Evolutionary conservation across 2,113 vertebrate genomes (phyloP).

Genomic region (Neotragus pygmaeus): DNA sequence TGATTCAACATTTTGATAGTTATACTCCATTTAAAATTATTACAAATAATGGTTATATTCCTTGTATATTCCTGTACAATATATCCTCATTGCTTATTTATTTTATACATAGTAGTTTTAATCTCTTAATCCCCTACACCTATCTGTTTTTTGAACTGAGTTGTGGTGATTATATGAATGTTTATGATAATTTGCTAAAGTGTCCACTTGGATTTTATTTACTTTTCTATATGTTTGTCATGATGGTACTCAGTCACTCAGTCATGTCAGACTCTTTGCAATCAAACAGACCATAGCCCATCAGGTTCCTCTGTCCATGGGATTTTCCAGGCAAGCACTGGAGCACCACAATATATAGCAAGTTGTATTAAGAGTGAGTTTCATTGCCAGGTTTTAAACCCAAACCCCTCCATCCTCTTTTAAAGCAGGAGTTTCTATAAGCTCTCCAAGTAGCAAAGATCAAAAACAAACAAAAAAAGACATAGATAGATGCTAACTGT

Average conservation of each 20-base stretch:
- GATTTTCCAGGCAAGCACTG: not conserved
- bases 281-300: accelerated
- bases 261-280: not conserved
- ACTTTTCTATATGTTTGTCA: not conserved
- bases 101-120: not conserved
- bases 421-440: slow-evolving; percentile 24
- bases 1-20: not conserved
- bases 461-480: not conserved
- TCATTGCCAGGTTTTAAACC: not conserved
- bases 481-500: not conserved
- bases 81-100: not conserved
- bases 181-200: not conserved
- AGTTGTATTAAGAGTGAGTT: not conserved
- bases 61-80: not conserved
- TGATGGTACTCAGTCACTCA: not conserved
- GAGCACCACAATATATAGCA: not conserved
- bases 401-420: not conserved
- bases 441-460: not conserved
- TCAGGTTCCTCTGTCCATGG: not conserved
- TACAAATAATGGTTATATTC: not conserved
- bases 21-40: not conserved
- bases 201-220: not conserved
- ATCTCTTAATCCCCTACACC: not conserved
- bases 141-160: not conserved
- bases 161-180: not conserved